Conservation (phyloP, 2,113 vertebrate species). For the Buteo buteo region DNA sequence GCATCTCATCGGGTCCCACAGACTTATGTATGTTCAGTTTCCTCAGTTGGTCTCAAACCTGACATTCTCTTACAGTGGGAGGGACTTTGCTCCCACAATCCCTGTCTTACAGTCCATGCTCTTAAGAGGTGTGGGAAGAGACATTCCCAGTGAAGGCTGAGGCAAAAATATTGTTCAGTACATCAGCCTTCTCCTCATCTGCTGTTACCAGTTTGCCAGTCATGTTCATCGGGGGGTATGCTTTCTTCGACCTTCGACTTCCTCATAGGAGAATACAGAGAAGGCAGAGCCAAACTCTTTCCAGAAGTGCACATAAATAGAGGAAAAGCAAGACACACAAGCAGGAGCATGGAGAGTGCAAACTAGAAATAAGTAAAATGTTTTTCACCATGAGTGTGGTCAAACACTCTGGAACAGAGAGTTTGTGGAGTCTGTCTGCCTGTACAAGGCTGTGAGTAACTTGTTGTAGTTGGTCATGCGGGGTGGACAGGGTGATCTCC, state of each 20-base stretch:
- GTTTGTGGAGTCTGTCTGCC: not conserved
- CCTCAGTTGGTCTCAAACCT: not conserved
- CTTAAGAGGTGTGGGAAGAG: not conserved
- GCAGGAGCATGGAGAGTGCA: not conserved
- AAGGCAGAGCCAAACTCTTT: not conserved
- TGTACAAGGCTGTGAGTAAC: not conserved
- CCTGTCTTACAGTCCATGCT: not conserved
- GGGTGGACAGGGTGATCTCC: not conserved
- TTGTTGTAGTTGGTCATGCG: not conserved
- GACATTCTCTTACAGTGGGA: not conserved
- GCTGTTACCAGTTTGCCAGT: not conserved
- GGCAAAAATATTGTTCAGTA: not conserved
- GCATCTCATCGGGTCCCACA: too few species aligned
- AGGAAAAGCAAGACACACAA: not conserved
- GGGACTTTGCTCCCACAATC: not conserved
- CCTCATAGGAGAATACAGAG: not conserved
- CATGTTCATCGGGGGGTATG: fast-evolving
- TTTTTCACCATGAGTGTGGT: not conserved
- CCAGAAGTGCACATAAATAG: not conserved
- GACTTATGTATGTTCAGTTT: not conserved
- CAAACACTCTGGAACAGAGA: not conserved
- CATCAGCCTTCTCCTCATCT: not conserved
- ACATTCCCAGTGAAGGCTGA: not conserved
- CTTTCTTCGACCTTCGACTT: not conserved
- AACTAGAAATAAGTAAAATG: not conserved